Base-by-base conservation (phyloP, 2,797 vertebrate species). In the Discoglossus pictus region DNA sequence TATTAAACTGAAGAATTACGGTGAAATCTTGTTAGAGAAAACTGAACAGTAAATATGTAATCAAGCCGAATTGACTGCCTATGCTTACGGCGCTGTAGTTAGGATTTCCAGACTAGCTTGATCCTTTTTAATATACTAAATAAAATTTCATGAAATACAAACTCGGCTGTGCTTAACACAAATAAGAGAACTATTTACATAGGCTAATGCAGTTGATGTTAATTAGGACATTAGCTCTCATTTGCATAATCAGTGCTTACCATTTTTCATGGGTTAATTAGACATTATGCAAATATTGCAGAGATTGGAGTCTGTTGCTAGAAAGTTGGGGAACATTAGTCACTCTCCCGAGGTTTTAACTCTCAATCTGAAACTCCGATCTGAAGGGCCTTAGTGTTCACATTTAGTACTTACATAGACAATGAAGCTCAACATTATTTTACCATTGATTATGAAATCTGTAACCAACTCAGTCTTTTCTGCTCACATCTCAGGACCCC, bases 191-290 rank as follows among this genome's bases (percentile, higher is more conserved):
- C 39, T 61, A 68, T 73, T 79, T 73, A 73, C 76, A 70, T 24
- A 35, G 10, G 15, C 34, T 74, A 75, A 71, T 70, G 60, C 65
- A 44, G 64, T 34, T 44, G 44, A 62, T 24, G 52, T 50, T 75
- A 75, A 81, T 79, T 73, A 75, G 78, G 72, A 71, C 55, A 18
- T 4, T 65, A 56, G 15, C 56, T 66, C 76, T 68, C 71, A 78
- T 80, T 80, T 79, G 68, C 76, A 78, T 76, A 77, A 83, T 79
- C 77, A 68, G 60, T 2, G 38, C 68, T 74, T 78, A 77, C 78
- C 80, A 72, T 72, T 76, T 79, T 74, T 74, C 64, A 75, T 44
- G 65, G 40, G 71, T 74, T 82, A 77, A 82, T 83, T 79, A 78
- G 74, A 70, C 59, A 75, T 79, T 8, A 75, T 68, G 71, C 52